Conservation (phyloP, 2,888 invertebrate genomes). For the Eumacrocentrus americanus region DNA sequence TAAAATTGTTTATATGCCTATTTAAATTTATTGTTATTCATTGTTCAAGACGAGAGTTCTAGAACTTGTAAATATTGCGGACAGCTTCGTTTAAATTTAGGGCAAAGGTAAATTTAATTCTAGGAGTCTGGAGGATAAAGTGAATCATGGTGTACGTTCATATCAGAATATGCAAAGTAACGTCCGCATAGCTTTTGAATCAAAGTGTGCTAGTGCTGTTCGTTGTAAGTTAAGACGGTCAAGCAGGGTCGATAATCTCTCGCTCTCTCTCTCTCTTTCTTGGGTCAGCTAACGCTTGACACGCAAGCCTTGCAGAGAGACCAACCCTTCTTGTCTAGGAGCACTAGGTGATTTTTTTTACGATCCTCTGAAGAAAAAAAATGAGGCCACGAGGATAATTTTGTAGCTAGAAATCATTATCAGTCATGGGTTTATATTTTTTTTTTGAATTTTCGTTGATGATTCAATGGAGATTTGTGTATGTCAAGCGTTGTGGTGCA, state of each 20-base stretch:
- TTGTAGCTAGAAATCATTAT: background rate
- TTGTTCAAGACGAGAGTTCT: no score
- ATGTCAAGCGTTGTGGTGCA: background rate
- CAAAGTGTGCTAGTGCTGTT: conserved; percentile 29
- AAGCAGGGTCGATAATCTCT: conserved; percentile 46
- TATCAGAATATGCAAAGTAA: conserved; percentile 35
- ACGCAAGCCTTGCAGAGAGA: conserved; percentile 34
- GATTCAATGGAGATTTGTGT: background rate
- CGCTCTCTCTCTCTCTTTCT: no score
- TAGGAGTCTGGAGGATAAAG: background rate
- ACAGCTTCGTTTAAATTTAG: no score
- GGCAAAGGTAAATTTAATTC: no score
- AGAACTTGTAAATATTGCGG: no score
- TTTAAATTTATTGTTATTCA: no score
- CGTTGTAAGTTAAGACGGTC: conserved; percentile 40
- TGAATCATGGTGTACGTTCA: conserved; percentile 11
- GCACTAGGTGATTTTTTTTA: conserved; percentile 1
- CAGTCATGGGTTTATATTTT: background rate
- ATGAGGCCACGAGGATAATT: background rate
- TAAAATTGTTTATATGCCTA: no score
- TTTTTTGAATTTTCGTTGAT: background rate
- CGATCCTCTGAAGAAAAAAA: background rate
- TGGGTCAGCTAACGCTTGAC: conserved; percentile 44
- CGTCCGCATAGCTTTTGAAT: conserved; percentile 34
- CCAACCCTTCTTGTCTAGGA: background rate